phyloP scores from a whole-genome alignment of 2,113 vertebrate species.

The Corapipo altera region DNA sequence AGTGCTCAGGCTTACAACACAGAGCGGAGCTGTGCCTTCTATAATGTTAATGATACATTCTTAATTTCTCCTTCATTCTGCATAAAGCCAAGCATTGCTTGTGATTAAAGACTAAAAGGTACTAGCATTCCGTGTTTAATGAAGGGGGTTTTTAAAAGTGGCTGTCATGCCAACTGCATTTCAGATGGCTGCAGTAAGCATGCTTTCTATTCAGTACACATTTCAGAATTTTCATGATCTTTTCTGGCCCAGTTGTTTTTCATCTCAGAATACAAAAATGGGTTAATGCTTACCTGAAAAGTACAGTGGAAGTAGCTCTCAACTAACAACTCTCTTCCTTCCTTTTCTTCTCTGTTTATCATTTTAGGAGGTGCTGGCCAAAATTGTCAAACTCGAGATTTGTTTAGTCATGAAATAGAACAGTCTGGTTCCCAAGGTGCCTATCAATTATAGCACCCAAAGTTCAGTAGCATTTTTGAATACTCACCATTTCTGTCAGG shows the following conservation, averaged over 20 bases:
- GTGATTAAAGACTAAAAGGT: not conserved
- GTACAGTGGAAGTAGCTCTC: not conserved
- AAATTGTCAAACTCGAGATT: slow-evolving; percentile 14
- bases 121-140: not conserved
- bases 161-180: not conserved
- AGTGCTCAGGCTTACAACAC: not conserved
- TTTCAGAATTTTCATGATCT: not conserved
- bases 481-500: not conserved
- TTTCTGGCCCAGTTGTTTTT: not conserved
- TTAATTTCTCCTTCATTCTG: not conserved
- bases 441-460: not conserved
- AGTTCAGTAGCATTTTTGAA: not conserved
- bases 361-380: not conserved
- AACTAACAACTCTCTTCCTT: not conserved
- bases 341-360: not conserved
- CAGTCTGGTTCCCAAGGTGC: not conserved
- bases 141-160: not conserved
- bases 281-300: not conserved
- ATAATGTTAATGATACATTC: not conserved
- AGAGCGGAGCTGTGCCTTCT: not conserved
- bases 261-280: not conserved
- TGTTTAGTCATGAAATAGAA: not conserved
- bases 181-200: not conserved
- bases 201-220: not conserved
- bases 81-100: not conserved